A percentile compares a stretch with the other conserved stretches of the same genome.
These are phyloP conservation scores for Dicrurus megarhynchus DNA, from an alignment of 2,113 vertebrate species.

Conservation along the genomic window DNA sequence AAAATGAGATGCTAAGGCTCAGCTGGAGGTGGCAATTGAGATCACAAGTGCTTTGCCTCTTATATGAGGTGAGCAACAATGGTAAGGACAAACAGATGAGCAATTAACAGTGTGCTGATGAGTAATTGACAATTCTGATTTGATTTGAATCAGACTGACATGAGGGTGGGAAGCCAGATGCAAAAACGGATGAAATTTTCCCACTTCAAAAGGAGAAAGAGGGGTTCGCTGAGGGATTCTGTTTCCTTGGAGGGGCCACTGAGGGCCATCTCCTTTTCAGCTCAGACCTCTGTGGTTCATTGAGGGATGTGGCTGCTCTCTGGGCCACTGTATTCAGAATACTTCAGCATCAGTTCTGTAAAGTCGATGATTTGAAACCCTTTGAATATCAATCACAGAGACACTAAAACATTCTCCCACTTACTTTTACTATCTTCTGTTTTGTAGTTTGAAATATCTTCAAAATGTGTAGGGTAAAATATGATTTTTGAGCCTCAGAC, in stretches of 20 bases:
- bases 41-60: neutral
- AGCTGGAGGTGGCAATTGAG: neutral
- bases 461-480: neutral
- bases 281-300: neutral
- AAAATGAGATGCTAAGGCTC: neutral
- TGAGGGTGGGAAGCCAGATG: neutral
- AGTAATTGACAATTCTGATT: neutral
- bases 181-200: neutral
- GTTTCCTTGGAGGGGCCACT: neutral
- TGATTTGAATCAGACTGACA: neutral
- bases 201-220: neutral
- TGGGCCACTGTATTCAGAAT: fast-evolving
- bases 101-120: neutral
- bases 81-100: neutral
- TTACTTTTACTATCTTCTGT: neutral
- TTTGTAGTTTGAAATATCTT: neutral
- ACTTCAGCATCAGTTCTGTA: neutral
- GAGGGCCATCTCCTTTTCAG: neutral
- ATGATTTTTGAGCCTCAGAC: neutral
- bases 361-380: neutral
- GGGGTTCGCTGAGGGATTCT: no score
- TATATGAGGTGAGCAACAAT: neutral
- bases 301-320: neutral
- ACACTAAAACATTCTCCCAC: neutral
- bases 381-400: neutral